These are phyloP conservation scores for Macropus fuliginosus DNA, from an alignment of 2,797 vertebrate genomes.

Conservation along the genomic window DNA sequence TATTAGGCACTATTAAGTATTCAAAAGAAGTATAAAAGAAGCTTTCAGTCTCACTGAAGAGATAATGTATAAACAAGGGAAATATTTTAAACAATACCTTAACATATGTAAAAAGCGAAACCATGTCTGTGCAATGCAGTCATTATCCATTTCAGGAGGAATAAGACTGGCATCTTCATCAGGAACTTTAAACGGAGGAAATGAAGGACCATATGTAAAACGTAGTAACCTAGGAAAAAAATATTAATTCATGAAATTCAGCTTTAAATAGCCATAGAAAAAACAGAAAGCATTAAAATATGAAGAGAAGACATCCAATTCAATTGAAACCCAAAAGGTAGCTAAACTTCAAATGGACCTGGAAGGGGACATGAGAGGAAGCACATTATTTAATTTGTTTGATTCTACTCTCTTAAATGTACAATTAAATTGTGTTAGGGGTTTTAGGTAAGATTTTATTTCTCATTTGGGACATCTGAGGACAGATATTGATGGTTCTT, in stretches of 20 bases:
- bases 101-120: slow-evolving; percentile 96
- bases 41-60: not conserved
- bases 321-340: not conserved
- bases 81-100: slow-evolving; percentile 85
- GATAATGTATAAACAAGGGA: slow-evolving; percentile 7
- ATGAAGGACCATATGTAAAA: slow-evolving; percentile 92
- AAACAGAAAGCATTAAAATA: slow-evolving; percentile 45
- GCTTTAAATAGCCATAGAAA: slow-evolving; percentile 54
- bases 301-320: slow-evolving; percentile 4
- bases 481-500: not conserved
- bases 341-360: not conserved
- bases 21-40: not conserved
- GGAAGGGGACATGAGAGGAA: not conserved
- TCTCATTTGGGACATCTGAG: not conserved
- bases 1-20: not conserved
- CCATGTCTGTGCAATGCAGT: slow-evolving; percentile 94
- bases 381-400: not conserved
- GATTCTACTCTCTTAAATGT: not conserved
- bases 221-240: slow-evolving; percentile 89
- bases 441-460: not conserved
- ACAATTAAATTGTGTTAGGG: not conserved
- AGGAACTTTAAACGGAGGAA: slow-evolving; percentile 93
- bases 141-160: slow-evolving; percentile 93
- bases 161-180: slow-evolving; percentile 93
- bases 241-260: slow-evolving; percentile 51